Evolutionary conservation across 2,888 invertebrate genomes (phyloP).

Genomic region (Polymixis lichenea): DNA sequence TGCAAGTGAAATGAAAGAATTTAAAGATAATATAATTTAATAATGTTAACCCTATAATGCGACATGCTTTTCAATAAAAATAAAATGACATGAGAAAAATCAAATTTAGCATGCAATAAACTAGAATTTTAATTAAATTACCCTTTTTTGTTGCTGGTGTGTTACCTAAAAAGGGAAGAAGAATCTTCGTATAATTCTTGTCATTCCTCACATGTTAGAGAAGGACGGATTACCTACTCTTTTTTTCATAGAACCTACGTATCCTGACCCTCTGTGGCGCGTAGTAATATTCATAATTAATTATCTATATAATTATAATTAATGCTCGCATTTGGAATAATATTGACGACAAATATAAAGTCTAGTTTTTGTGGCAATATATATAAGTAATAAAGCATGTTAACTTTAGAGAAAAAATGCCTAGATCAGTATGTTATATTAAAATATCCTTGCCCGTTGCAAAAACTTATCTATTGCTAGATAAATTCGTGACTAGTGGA

Average conservation of each 20-base stretch:
- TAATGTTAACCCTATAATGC: conserved; percentile 23
- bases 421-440: conserved; percentile 31
- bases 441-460: conserved; percentile 46
- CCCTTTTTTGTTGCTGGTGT: conserved; percentile 26
- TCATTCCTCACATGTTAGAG: conserved; percentile 2
- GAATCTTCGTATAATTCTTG: not conserved
- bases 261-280: conserved; percentile 7
- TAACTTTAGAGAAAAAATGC: conserved; percentile 14
- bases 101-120: conserved; percentile 8
- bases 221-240: not conserved
- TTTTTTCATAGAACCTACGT: not conserved
- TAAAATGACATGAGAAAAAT: not conserved
- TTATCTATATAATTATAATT: not conserved
- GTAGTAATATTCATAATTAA: not conserved
- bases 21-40: not conserved
- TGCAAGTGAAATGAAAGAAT: not conserved
- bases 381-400: conserved; percentile 1
- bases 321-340: conserved; percentile 1
- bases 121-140: conserved; percentile 22
- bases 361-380: conserved; percentile 20
- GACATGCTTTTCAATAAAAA: conserved; percentile 19
- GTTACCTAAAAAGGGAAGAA: conserved; percentile 33
- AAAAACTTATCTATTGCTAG: conserved; percentile 57
- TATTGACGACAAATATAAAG: conserved; percentile 14
- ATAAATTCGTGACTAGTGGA: conserved; percentile 61